These are phyloP conservation scores for Chaetodon auriga DNA, from an alignment of 2,113 vertebrate genomes.

Conservation along the genomic window DNA sequence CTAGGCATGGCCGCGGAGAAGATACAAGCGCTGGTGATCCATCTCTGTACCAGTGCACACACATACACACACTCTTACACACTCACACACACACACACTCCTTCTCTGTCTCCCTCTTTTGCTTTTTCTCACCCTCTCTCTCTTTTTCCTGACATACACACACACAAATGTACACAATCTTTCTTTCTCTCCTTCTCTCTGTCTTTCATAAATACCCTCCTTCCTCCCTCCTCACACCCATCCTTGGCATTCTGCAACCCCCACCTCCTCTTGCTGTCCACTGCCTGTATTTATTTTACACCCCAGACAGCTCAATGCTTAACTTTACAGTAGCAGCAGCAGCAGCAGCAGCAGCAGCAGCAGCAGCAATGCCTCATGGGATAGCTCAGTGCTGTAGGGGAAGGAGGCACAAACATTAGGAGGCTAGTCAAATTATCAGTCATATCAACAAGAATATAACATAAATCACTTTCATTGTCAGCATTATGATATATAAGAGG, in stretches of 20 bases:
- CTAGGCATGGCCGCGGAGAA: slow-evolving; percentile 83
- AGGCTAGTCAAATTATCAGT: slow-evolving; percentile 26
- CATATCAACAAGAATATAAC: not conserved
- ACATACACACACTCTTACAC: slow-evolving; percentile 32
- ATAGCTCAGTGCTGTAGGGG: slow-evolving; percentile 44
- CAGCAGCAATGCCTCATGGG: slow-evolving; percentile 53
- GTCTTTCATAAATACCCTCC: slow-evolving; percentile 48
- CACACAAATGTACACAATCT: slow-evolving; percentile 33
- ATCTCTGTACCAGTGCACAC: slow-evolving; percentile 78
- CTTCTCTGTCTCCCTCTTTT: slow-evolving; percentile 5
- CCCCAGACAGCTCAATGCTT: slow-evolving; percentile 57
- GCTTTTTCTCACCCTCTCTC: not conserved
- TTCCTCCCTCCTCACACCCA: slow-evolving; percentile 51
- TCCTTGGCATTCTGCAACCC: slow-evolving; percentile 51
- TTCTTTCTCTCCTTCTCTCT: slow-evolving; percentile 39
- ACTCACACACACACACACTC: slow-evolving; percentile 43
- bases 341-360: slow-evolving; percentile 38
- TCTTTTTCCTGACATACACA: not conserved
- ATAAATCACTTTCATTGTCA: not conserved
- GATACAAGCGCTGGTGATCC: slow-evolving; percentile 86
- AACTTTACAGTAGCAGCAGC: slow-evolving; percentile 52
- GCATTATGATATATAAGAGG: not conserved
- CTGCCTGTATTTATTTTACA: slow-evolving; percentile 72
- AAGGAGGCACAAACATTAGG: slow-evolving; percentile 37
- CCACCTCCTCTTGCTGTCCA: slow-evolving; percentile 53